Evolutionary conservation across 1,140 invertebrate genomes (phyloP), one percentile per base, ranked within the genome.

Genomic region (Diorhabda sublineata): DNA sequence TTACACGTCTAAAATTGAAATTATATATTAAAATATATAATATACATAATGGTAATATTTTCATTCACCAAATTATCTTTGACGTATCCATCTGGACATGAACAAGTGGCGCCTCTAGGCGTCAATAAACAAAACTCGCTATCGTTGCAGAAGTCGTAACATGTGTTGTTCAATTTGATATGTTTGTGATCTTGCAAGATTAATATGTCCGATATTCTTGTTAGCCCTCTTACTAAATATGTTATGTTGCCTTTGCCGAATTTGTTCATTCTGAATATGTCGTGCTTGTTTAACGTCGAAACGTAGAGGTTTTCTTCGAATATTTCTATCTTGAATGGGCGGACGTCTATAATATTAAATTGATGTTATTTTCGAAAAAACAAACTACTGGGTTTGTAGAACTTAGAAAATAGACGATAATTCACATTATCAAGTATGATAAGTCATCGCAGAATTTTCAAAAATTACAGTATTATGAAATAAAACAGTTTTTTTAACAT

Each of bases 301-400:
- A 92, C 82, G 74, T 88, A 93, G 3, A 92, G 69, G 64, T 81
- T 82, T 74, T 92, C 88, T 81, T 92, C 91, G 80, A 93, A 93
- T 0, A 93, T 84, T 71, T 92, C 90, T 2, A 93, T 78, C 77
- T 88, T 89, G 74, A 85, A 88, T 0, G 91, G 91, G 76, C 84
- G 85, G 5, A 79, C 77, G 62, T 81, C 85, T 81, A 70, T 52
- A 78, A 77, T 26, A 26, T 26, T 26, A 26, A 26, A 26, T 26
- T 26, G 26, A 26, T 26, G 26, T 1, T 26, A 26, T 26, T 26
- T 26, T 26, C 26, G 0, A 69, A 42, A 70, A 72, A 74, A 64
- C 66, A 57, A 63, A 9, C 7, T 61, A 61, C 7, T 11, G n/a
- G 42, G 11, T 11, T 64, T 52, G 42, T 45, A 8, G n/a, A 52